Evolutionary conservation across 2,113 vertebrate genomes (phyloP).

Genomic region (Gymnobelideus leadbeateri): DNA sequence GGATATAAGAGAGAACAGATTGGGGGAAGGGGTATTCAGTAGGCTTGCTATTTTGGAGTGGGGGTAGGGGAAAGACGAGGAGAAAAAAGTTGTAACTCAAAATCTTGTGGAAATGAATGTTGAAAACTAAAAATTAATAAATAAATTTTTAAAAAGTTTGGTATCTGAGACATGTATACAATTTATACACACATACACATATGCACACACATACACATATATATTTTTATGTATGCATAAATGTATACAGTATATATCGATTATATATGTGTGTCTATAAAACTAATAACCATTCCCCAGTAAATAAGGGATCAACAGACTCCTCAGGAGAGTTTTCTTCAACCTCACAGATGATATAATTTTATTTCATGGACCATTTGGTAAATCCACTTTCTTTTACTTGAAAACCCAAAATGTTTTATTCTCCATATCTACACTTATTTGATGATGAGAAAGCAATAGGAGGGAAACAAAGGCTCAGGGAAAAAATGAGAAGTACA

Average conservation of each 20-base stretch:
- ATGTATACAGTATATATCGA: background rate
- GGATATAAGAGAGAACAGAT: no score
- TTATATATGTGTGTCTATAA: background rate
- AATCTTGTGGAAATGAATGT: no score
- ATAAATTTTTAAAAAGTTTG: background rate
- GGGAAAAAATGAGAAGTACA: background rate
- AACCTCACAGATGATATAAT: background rate
- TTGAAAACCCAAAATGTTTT: constrained; percentile 2
- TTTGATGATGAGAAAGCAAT: constrained; percentile 14
- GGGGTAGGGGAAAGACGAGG: no score
- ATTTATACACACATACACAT: no score
- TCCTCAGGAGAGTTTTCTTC: background rate
- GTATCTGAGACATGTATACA: background rate
- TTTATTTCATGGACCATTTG: background rate
- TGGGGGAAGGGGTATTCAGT: no score
- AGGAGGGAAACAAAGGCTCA: background rate
- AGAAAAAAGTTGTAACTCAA: no score
- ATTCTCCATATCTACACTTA: constrained; percentile 27
- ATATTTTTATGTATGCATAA: no score
- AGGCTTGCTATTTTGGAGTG: no score
- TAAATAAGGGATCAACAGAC: background rate
- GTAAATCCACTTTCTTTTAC: background rate
- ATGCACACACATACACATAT: no score
- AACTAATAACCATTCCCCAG: background rate
- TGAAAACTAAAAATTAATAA: no score